Evolutionary conservation across 1,140 invertebrate genomes (phyloP), one percentile per base, ranked within the genome.

Genomic region (Zaprionus gabonicus): DNA sequence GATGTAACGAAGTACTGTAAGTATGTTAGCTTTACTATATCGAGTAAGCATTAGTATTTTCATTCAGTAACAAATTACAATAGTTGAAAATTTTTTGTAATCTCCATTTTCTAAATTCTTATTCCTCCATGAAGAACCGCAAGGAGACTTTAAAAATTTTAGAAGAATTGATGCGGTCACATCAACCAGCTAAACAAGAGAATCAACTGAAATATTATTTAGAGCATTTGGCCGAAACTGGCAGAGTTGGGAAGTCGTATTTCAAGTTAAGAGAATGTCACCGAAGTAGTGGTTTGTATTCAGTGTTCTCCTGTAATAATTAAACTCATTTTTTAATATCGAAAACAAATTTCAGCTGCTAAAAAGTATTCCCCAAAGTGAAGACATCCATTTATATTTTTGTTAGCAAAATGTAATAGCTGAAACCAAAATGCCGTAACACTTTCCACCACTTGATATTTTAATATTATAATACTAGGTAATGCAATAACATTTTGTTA

Each of bases 121-220:
- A 25, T 31, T 31, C 28, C 7, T 7, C 20, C 4, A 51, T 51
- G 46, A 51, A 51, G 17, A 25, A 23, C 20, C 20, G 20, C 12
- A 13, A 12, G 23, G 46, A 51, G 46, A 51, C 46, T 51, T 12
- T 51, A 20, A 51, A 51, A 23, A 25, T 51, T 20, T 25, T 51
- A 17, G 46, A 51, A 51, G 20, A 51, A 25, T 3, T 51, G 23
- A 51, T 51, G 20, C 46, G 46, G 4, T 17, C 46, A 25, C 46
- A 51, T 25, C 46, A 51, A 12, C 17, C 46, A 12, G 17, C 20
- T 1, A 51, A 51, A 13, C 46, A 20, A 3, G 46, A 51, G 4
- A 51, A 51, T 25, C 46, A 51, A 10, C n/a, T 51, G 46, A 51
- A 51, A 51, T 20, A 51, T 25, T 51, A 51, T 51, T 12, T 51